Base-by-base conservation (phyloP, 2,888 invertebrate genomes). In the Plutella xylostella region DNA sequence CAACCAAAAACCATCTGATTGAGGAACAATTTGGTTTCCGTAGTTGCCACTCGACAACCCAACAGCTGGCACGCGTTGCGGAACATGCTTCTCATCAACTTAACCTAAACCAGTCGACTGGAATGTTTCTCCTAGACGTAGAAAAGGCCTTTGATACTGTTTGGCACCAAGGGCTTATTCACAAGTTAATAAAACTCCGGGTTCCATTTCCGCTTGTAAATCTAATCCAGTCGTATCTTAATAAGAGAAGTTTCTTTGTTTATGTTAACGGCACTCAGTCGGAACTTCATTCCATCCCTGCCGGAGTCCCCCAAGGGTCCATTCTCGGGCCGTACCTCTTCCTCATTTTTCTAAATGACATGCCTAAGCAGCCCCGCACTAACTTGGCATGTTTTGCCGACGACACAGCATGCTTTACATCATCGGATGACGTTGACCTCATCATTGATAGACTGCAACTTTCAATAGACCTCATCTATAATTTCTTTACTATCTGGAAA, bases 231-330 rank as follows among this genome's bases (percentile, higher is more conserved):
- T 50, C 53, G 4, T 58, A 54, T 46, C 48, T 60, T 0, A 2
- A 30, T 0, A 17, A 50, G 6, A 33, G 59, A 1, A 39, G 22
- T 1, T 55, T 56, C 45, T 40, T 22, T 0, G 60, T 58, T 1
- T 28, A 44, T n/a, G 49, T 57, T 0, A 54, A 54, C 2, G 42
- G 35, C 3, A 7, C 18, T 0, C 0, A 6, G 0, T 57, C 58
- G 0, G 1, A 38, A 0, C 22, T 25, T 1, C 45, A 43, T 2
- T 45, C 41, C 1, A 48, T 60, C 20, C 3, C 9, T 0, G 57
- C 59, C 0, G 56, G 55, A 1, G 55, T 55, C 1, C 52, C 53
- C 2, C 52, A 51, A 38, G 51, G 51, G 0, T 37, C 52, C 39
- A 15, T 43, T 39, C 46, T 51, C 0, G 56, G 55, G 0, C 57